phyloP scores from a whole-genome alignment of 2,113 vertebrate species.

The Sceloporus tristichus region DNA sequence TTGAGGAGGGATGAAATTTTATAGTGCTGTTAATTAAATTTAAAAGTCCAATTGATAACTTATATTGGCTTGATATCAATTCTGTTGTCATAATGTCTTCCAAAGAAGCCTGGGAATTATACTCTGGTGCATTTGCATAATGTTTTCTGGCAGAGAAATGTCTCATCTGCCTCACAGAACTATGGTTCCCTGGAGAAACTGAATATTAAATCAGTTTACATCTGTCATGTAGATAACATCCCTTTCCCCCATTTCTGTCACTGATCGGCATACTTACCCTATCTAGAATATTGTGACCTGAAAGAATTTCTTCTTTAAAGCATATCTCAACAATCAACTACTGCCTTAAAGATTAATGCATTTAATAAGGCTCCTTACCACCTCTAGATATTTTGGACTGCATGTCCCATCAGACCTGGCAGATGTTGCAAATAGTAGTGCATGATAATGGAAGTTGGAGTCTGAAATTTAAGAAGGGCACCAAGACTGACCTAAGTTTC shows the following conservation, averaged over 20 bases:
- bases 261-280: not conserved
- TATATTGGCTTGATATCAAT: not conserved
- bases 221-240: not conserved
- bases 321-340: no score
- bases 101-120: not conserved
- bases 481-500: no score
- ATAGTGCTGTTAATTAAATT: not conserved
- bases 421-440: no score
- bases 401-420: no score
- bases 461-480: no score
- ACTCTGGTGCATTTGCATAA: not conserved
- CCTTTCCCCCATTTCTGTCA: not conserved
- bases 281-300: not conserved
- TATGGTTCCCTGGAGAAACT: not conserved
- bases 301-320: not conserved
- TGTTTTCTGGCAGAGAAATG: not conserved
- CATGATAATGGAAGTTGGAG: no score
- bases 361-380: no score
- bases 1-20: not conserved
- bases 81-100: not conserved
- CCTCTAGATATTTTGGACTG: no score
- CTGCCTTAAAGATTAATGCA: no score
- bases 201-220: not conserved
- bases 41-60: not conserved
- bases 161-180: not conserved